Percentiles rank a stretch among this genome's conserved stretches.
Conservation (phyloP, 2,113 vertebrate genomes). For the Pyrgilauda ruficollis region DNA sequence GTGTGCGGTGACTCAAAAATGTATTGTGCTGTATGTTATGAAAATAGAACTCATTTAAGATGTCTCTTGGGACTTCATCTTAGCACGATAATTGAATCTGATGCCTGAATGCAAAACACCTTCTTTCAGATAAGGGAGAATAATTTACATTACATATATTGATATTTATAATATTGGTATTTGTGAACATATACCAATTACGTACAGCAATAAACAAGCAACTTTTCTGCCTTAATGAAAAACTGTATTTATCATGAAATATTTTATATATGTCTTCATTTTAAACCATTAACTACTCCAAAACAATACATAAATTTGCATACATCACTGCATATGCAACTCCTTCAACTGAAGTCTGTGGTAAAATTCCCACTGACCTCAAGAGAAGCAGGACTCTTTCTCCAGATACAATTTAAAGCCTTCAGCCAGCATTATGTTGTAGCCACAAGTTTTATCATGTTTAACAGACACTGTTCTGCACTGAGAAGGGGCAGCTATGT, state of each 20-base stretch:
- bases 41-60: not conserved
- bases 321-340: not conserved
- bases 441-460: not conserved
- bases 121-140: not conserved
- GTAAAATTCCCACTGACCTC: not conserved
- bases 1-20: not conserved
- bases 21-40: not conserved
- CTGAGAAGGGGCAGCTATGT: not conserved
- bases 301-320: not conserved
- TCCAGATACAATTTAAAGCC: not conserved
- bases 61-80: not conserved
- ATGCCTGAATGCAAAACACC: slow-evolving; percentile 5
- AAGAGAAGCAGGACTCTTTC: not conserved
- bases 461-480: not conserved
- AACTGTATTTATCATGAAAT: not conserved
- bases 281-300: not conserved
- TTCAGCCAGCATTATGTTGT: not conserved
- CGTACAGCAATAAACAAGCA: not conserved
- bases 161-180: not conserved
- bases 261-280: not conserved
- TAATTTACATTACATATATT: not conserved
- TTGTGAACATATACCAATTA: not conserved
- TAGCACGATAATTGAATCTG: slow-evolving; percentile 6
- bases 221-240: not conserved
- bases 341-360: not conserved